Evolutionary conservation across 2,888 invertebrate species (phyloP).

Genomic region (Platerodrilus igneus): DNA sequence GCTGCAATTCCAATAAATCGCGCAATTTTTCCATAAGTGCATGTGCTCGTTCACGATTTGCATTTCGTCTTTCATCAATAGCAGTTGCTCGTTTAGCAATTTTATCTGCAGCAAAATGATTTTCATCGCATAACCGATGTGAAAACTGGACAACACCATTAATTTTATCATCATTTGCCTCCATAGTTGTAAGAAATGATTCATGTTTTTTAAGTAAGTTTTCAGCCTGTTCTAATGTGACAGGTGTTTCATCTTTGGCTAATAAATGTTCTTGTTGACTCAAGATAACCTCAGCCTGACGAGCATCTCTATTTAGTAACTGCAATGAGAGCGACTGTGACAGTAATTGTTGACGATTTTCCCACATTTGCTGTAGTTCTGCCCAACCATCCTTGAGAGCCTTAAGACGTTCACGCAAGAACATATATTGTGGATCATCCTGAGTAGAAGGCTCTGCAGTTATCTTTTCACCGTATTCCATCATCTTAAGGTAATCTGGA

Average conservation of each 20-base stretch:
- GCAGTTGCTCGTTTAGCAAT: conserved; percentile 94
- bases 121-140: conserved; percentile 71
- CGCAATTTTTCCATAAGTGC: conserved; percentile 89
- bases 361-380: conserved; percentile 99
- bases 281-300: conserved; percentile 95
- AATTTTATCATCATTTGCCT: conserved; percentile 99
- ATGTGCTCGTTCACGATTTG: conserved; percentile 87
- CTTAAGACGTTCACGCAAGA: conserved; percentile 95
- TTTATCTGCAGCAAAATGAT: conserved; percentile 95
- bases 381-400: conserved; percentile 99
- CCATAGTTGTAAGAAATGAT: conserved; percentile 98
- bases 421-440: conserved; percentile 99
- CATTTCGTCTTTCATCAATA: conserved; percentile 83
- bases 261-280: conserved; percentile 98
- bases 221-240: conserved; percentile 94
- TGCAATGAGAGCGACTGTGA: conserved; percentile 94
- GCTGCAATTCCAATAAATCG: conserved; percentile 92
- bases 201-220: conserved; percentile 96
- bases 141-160: conserved; percentile 95
- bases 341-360: conserved; percentile 90
- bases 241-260: conserved; percentile 92
- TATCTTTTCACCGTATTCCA: conserved; percentile 96
- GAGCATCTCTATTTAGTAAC: conserved; percentile 92
- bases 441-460: conserved; percentile 83
- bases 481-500: conserved; percentile 96